A percentile compares a stretch with the other conserved stretches of the same genome.
phyloP scores from a whole-genome alignment of 2,888 invertebrate species.

The Himalopsyche tibetana region DNA sequence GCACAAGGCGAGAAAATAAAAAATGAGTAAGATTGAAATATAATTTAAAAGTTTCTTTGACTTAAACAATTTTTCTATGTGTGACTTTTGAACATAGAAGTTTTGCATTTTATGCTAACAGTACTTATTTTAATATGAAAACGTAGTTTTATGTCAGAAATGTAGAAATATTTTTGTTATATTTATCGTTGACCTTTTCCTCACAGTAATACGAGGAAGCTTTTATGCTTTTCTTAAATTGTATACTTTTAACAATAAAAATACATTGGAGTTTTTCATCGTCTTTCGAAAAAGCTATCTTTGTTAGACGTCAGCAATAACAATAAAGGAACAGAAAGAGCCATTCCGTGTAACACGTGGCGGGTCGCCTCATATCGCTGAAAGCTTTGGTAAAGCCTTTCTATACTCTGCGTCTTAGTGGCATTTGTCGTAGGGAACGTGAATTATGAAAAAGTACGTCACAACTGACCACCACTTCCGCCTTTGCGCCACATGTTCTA shows the following conservation, averaged over 20 bases:
- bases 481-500: slow-evolving; percentile 20
- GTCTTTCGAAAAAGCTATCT: slow-evolving; percentile 22
- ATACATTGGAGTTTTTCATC: slow-evolving; percentile 34
- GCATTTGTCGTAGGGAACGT: slow-evolving; percentile 20
- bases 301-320: slow-evolving; percentile 39
- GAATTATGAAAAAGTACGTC: slow-evolving; percentile 34
- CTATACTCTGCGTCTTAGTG: slow-evolving; percentile 26
- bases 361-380: slow-evolving; percentile 43
- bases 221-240: slow-evolving; percentile 34
- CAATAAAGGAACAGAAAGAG: slow-evolving; percentile 51
- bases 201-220: background rate
- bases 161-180: background rate
- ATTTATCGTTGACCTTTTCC: slow-evolving; percentile 19
- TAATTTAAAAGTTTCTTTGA: too few relatives aligned
- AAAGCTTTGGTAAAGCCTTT: slow-evolving; percentile 47
- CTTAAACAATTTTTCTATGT: too few relatives aligned
- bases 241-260: slow-evolving; percentile 34
- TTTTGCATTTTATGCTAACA: too few relatives aligned
- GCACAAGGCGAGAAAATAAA: too few relatives aligned
- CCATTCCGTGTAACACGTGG: slow-evolving; percentile 51
- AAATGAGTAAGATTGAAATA: too few relatives aligned
- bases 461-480: slow-evolving; percentile 26
- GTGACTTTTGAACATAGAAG: too few relatives aligned
- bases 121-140: too few relatives aligned
- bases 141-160: background rate